Evolutionary conservation across 2,888 invertebrate genomes (phyloP).

Genomic region (Fragum fragum): DNA sequence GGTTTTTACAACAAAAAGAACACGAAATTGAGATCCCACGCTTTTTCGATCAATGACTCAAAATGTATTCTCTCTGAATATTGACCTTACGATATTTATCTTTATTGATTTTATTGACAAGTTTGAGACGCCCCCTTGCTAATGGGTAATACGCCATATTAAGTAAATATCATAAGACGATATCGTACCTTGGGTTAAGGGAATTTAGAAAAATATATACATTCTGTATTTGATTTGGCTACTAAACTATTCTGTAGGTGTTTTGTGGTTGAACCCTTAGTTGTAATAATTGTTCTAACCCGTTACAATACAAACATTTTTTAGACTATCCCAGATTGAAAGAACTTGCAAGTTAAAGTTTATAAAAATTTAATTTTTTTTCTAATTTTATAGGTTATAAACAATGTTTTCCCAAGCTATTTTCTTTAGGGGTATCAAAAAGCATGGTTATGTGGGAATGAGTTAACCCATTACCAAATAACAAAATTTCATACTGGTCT

Average conservation of each 20-base stretch:
- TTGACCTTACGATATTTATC: slow-evolving; percentile 13
- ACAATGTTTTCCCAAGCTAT: too few species aligned
- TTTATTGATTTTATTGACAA: background rate
- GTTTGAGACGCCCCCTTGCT: slow-evolving; percentile 21
- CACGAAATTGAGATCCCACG: background rate
- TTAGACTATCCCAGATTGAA: background rate
- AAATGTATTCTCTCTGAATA: slow-evolving; percentile 1
- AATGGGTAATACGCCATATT: slow-evolving; percentile 11
- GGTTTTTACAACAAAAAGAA: background rate
- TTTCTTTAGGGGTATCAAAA: too few species aligned
- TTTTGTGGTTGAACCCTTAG: background rate
- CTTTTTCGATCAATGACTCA: slow-evolving; percentile 2
- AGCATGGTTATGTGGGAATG: too few species aligned
- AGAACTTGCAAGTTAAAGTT: too few species aligned
- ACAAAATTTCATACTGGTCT: too few species aligned
- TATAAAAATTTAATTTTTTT: too few species aligned
- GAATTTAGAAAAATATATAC: slow-evolving; percentile 4
- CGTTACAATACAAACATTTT: background rate
- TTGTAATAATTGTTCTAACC: too few species aligned
- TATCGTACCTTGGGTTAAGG: background rate
- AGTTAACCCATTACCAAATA: too few species aligned
- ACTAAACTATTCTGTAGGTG: slow-evolving; percentile 18
- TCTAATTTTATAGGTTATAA: too few species aligned
- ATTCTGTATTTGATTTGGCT: slow-evolving; percentile 27
- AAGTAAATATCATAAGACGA: slow-evolving; percentile 24